A percentile compares a stretch with the other conserved stretches of the same genome.
Evolutionary conservation across 2,113 vertebrate genomes (phyloP).

Genomic region (Gasterosteus nipponicus): DNA sequence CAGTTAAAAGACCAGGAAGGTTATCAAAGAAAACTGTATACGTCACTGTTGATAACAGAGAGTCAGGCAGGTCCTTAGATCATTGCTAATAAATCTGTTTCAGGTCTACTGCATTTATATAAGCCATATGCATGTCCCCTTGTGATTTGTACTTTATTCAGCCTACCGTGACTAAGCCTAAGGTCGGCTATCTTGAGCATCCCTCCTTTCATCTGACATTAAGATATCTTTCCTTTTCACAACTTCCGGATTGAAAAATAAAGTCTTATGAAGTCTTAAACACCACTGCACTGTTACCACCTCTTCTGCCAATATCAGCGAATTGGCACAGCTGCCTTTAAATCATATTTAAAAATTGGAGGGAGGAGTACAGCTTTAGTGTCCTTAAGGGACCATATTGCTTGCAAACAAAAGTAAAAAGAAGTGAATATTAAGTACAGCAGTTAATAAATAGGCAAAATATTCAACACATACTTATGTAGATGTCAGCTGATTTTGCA

Average conservation of each 20-base stretch:
- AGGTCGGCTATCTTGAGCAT: slow-evolving; percentile 20
- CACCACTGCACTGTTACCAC: background rate
- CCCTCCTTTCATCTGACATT: slow-evolving; percentile 28
- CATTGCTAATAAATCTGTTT: slow-evolving; percentile 16
- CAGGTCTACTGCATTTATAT: slow-evolving; percentile 4
- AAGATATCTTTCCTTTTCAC: slow-evolving; percentile 12
- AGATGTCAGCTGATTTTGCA: slow-evolving; percentile 45
- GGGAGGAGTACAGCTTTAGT: background rate
- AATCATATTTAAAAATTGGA: slow-evolving; percentile 6
- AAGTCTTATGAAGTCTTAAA: background rate
- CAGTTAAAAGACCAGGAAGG: slow-evolving; percentile 13
- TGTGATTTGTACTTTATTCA: slow-evolving; percentile 20
- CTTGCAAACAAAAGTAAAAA: background rate
- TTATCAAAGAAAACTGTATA: background rate
- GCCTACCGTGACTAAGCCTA: slow-evolving; percentile 5
- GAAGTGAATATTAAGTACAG: background rate
- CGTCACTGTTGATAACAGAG: background rate
- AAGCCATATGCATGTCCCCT: slow-evolving; percentile 15
- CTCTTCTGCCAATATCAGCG: slow-evolving; percentile 4
- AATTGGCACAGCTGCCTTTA: slow-evolving; percentile 5
- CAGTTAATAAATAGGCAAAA: background rate
- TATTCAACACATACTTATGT: background rate
- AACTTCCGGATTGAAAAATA: slow-evolving; percentile 5
- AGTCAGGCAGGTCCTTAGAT: slow-evolving; percentile 1
- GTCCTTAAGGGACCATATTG: background rate